Evolutionary conservation across 2,797 vertebrate genomes (phyloP).

Genomic region (Acrossocheilus wenchowensis): DNA sequence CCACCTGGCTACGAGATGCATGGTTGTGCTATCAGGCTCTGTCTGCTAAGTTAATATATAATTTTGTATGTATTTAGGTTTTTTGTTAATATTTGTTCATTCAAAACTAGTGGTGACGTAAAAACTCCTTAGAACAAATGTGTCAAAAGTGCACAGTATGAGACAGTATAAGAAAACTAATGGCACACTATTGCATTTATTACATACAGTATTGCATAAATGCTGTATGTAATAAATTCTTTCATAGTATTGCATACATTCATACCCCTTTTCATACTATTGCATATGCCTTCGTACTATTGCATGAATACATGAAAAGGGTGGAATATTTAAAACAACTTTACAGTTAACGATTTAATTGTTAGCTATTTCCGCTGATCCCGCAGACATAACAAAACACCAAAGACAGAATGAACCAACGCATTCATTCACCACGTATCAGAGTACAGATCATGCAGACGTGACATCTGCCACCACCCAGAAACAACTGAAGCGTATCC

Average conservation of each 20-base stretch:
- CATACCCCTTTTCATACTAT: neutral
- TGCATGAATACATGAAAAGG: neutral
- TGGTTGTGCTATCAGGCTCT: neutral
- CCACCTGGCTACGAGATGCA: neutral
- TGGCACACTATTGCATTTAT: neutral
- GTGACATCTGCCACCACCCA: constrained; percentile 28
- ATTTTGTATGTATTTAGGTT: neutral
- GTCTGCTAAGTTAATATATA: constrained; percentile 2
- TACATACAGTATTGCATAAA: neutral
- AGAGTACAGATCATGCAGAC: constrained; percentile 47
- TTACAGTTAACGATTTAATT: neutral
- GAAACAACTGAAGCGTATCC: constrained; percentile 4
- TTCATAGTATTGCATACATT: neutral
- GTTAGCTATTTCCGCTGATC: neutral
- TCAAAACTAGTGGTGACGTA: neutral
- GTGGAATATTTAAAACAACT: neutral
- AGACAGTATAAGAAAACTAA: constrained; percentile 1
- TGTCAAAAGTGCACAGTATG: neutral
- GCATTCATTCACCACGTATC: constrained; percentile 13
- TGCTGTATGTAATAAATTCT: neutral
- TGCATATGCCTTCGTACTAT: too few relatives aligned
- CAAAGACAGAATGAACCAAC: neutral
- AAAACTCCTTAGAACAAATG: neutral
- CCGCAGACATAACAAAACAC: neutral
- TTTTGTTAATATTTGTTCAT: constrained; percentile 3